Evolutionary conservation across 2,113 vertebrate genomes (phyloP).

Genomic region (Oncorhynchus kisutch): DNA sequence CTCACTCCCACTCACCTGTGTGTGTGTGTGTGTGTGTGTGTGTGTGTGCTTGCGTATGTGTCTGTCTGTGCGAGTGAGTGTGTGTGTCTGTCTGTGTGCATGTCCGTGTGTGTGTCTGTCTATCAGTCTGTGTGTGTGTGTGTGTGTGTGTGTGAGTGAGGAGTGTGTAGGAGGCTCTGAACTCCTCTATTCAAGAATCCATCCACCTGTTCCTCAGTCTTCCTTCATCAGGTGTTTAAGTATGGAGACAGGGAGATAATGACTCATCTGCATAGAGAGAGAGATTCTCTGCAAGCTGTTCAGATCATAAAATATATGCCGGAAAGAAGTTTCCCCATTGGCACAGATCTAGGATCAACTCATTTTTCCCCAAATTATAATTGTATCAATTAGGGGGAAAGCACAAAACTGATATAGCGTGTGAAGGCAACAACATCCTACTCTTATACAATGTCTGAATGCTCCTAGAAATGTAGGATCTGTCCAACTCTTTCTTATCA

Average conservation of each 20-base stretch:
- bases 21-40: not conserved
- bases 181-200: not conserved
- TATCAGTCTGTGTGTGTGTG: not conserved
- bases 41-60: not conserved
- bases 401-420: too few relatives aligned
- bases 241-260: not conserved
- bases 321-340: not conserved
- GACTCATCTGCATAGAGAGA: conserved; percentile 4
- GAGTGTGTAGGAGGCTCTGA: not conserved
- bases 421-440: too few relatives aligned
- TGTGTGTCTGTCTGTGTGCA: not conserved
- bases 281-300: conserved; percentile 5
- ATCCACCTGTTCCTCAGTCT: not conserved
- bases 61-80: not conserved
- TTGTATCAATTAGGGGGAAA: not conserved
- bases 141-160: not conserved
- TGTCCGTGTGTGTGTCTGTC: not conserved
- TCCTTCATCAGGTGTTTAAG: not conserved
- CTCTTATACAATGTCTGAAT: not conserved
- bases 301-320: not conserved
- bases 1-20: conserved; percentile 28
- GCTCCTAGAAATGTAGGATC: not conserved
- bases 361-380: not conserved
- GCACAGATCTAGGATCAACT: not conserved
- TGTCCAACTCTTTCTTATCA: not conserved